These are phyloP conservation scores for Caenorhabditis auriculariae DNA, from an alignment of 2,888 invertebrate genomes.

Conservation along the genomic window DNA sequence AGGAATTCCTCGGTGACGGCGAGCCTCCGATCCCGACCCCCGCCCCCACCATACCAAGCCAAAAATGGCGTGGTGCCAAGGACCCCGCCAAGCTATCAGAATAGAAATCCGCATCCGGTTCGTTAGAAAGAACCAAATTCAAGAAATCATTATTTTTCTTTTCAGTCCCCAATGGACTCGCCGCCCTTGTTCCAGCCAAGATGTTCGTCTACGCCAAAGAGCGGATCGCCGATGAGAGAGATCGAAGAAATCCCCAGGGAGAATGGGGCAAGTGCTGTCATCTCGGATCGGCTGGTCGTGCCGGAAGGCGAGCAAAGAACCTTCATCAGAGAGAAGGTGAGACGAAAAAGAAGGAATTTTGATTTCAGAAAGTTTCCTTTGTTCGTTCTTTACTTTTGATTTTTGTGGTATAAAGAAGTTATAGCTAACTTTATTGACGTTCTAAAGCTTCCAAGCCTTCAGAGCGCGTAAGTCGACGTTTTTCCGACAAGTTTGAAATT, in stretches of 20 bases:
- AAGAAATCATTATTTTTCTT: background rate
- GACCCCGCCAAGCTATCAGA: background rate
- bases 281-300: constrained; percentile 26
- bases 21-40: constrained; percentile 30
- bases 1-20: constrained; percentile 37
- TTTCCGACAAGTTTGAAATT: no score
- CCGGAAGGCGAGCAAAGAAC: constrained; percentile 41
- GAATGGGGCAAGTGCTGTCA: no score
- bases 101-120: background rate
- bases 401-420: no score
- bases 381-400: no score
- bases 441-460: no score
- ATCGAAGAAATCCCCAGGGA: constrained; percentile 1
- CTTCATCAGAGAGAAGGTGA: constrained; percentile 30
- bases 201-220: constrained; percentile 16
- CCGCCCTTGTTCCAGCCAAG: constrained; percentile 11
- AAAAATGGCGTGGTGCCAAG: constrained; percentile 4
- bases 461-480: no score
- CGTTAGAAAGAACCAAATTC: no score
- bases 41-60: constrained; percentile 34
- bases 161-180: background rate
- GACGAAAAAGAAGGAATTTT: no score
- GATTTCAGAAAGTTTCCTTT: no score
- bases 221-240: constrained; percentile 4
- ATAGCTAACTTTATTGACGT: no score